Evolutionary conservation across 2,888 invertebrate species (phyloP).

Genomic region (Tanypteryx hageni): DNA sequence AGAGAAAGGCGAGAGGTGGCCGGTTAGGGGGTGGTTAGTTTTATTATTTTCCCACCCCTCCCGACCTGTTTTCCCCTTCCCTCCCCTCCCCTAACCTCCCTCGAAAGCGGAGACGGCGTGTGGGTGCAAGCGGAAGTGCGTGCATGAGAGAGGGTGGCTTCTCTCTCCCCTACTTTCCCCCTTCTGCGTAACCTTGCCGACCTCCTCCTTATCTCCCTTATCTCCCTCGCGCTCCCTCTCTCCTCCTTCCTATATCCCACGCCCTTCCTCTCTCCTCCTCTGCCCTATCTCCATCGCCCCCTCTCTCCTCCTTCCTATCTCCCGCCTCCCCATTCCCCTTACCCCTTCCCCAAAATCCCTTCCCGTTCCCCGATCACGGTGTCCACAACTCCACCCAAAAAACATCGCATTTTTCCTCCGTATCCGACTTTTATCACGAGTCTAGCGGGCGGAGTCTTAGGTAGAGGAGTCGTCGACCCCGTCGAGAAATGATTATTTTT

Average conservation of each 20-base stretch:
- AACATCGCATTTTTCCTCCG: background rate
- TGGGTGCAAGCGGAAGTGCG: no score
- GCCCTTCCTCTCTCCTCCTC: background rate
- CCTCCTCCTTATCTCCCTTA: background rate
- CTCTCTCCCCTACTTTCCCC: no score
- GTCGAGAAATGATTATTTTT: background rate
- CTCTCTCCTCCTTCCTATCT: background rate
- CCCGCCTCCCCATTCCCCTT: conserved; percentile 3
- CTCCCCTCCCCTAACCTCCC: no score
- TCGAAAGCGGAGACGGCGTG: no score
- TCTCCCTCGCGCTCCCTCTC: background rate
- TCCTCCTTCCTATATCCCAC: background rate
- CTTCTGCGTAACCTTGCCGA: background rate
- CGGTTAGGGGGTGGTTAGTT: no score
- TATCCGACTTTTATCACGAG: background rate
- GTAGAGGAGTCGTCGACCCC: background rate
- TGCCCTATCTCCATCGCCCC: background rate
- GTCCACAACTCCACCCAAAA: background rate
- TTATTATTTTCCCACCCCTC: no score
- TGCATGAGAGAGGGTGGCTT: no score
- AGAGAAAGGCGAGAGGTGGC: no score
- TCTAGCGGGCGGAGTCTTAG: background rate
- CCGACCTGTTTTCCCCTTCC: no score
- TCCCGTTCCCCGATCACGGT: conserved; percentile 2
- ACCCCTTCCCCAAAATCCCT: background rate